These are phyloP conservation scores for Turritopsis rubra DNA, from an alignment of 30 jellyfish, hydroid and myxozoan species.

Conservation along the genomic window DNA sequence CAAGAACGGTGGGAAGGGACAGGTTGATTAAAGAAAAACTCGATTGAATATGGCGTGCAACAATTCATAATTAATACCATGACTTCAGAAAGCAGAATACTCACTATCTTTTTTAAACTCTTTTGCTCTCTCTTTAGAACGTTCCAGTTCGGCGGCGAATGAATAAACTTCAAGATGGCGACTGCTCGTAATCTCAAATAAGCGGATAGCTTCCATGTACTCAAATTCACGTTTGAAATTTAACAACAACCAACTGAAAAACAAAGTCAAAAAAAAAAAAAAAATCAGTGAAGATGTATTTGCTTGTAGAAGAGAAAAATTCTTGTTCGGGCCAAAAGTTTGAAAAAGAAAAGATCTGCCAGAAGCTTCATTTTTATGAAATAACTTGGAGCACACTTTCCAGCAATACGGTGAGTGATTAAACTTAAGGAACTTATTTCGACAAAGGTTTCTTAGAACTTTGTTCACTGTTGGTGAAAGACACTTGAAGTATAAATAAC, in stretches of 20 bases:
- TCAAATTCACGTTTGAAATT: conserved; percentile 81
- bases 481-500: not conserved
- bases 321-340: too few relatives aligned
- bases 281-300: too few relatives aligned
- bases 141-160: conserved; percentile 74
- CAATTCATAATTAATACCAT: not conserved
- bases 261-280: not conserved
- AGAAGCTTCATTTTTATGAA: too few relatives aligned
- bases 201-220: conserved; percentile 61
- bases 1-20: too few relatives aligned
- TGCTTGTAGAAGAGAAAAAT: too few relatives aligned
- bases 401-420: too few relatives aligned
- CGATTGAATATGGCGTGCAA: not conserved
- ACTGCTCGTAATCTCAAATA: conserved; percentile 79
- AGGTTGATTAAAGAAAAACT: not conserved
- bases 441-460: not conserved
- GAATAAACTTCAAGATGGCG: conserved; percentile 82
- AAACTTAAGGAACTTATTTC: too few relatives aligned
- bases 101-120: conserved; percentile 68
- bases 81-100: conserved; percentile 9
- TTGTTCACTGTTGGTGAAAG: not conserved
- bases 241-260: conserved; percentile 60
- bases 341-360: not conserved
- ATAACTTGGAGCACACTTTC: too few relatives aligned
- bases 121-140: conserved; percentile 79